These are phyloP conservation scores for Phymorhynchus buccinoides DNA, from an alignment of 1,140 invertebrate species.

Conservation along the genomic window DNA sequence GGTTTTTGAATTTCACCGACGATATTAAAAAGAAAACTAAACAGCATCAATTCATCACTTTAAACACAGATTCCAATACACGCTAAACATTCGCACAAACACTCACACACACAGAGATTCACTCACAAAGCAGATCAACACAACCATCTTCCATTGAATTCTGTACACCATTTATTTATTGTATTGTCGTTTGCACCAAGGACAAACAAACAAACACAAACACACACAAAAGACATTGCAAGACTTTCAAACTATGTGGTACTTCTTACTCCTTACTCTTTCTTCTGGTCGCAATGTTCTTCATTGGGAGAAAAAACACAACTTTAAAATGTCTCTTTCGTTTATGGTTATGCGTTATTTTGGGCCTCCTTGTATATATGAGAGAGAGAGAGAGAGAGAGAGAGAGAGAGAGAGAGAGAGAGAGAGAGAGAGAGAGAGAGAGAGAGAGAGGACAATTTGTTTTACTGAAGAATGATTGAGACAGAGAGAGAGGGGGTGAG, in stretches of 20 bases:
- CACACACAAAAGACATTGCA: background rate
- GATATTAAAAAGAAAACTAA: too few species aligned
- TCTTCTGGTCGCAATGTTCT: too few species aligned
- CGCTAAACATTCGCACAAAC: background rate
- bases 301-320: too few species aligned
- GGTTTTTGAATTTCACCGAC: too few species aligned
- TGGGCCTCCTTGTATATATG: background rate
- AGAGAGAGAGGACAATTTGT: too few species aligned
- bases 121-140: too few species aligned
- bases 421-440: too few species aligned
- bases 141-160: too few species aligned
- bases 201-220: background rate
- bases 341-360: background rate
- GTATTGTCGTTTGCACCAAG: background rate
- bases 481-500: background rate
- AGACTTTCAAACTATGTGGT: background rate
- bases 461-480: background rate
- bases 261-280: background rate
- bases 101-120: background rate
- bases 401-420: background rate
- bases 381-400: slow-evolving; percentile 7
- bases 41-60: too few species aligned
- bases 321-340: background rate
- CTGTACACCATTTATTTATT: slow-evolving; percentile 11
- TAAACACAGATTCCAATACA: background rate